phyloP scores from a whole-genome alignment of 2,113 vertebrate species.

The Cephalopterus ornatus region DNA sequence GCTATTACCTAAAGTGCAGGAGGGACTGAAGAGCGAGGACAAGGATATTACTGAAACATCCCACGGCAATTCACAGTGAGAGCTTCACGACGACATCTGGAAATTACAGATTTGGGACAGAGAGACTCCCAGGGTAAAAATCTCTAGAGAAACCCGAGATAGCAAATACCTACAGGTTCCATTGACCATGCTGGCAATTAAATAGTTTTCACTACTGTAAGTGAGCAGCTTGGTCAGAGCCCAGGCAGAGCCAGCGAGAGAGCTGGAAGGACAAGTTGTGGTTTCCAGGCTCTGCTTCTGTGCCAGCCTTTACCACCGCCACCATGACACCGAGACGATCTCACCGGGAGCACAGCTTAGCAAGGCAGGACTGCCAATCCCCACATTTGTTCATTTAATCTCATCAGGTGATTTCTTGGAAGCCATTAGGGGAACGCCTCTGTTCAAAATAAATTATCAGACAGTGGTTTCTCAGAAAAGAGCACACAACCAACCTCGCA shows the following conservation, averaged over 20 bases:
- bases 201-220: neutral
- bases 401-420: neutral
- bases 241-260: neutral
- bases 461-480: neutral
- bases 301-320: neutral
- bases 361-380: neutral
- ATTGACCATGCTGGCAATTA: neutral
- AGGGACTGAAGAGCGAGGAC: neutral
- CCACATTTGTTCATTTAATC: neutral
- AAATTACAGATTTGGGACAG: neutral
- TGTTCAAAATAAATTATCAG: neutral
- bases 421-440: neutral
- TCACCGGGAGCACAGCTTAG: neutral
- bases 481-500: neutral
- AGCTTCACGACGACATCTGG: neutral
- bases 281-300: neutral
- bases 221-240: neutral
- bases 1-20: neutral
- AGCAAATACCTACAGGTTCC: neutral
- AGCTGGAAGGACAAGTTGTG: neutral
- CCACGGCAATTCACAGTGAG: neutral
- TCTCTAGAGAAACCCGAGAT: neutral
- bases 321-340: neutral
- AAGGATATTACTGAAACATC: neutral
- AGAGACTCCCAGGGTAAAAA: neutral